phyloP scores from a whole-genome alignment of 2,888 invertebrate genomes.

The Mellilla xanthometata region DNA sequence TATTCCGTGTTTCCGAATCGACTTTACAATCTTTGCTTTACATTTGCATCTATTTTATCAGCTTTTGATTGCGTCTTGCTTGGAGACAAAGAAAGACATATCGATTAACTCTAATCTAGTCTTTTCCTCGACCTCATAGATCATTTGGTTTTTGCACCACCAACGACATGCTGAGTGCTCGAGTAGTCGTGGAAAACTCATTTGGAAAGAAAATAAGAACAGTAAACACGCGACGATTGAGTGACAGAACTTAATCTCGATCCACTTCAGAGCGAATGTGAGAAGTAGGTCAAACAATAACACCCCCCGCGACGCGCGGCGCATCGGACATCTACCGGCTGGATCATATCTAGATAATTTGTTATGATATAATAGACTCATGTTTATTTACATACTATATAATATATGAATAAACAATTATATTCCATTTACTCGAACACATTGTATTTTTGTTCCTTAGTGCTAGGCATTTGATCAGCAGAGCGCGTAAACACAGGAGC shows the following conservation, averaged over 20 bases:
- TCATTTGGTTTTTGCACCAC: not conserved
- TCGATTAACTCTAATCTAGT: not conserved
- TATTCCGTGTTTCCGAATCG: constrained; percentile 19
- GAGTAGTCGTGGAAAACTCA: constrained; percentile 5
- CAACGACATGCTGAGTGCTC: not conserved
- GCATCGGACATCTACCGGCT: constrained; percentile 27
- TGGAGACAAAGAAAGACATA: not conserved
- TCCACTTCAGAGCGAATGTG: constrained; percentile 28
- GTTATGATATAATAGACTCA: too few species aligned
- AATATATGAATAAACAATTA: too few species aligned
- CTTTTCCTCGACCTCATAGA: not conserved
- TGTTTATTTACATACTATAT: too few species aligned
- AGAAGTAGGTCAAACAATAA: constrained; percentile 54
- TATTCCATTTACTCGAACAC: too few species aligned
- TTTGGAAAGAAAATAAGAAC: constrained; percentile 20
- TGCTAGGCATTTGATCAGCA: too few species aligned
- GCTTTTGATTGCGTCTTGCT: not conserved
- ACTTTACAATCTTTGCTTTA: constrained; percentile 16
- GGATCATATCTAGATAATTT: constrained; percentile 40
- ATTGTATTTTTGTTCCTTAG: too few species aligned
- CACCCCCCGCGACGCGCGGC: constrained; percentile 34
- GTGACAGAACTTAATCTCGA: constrained; percentile 36
- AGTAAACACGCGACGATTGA: constrained; percentile 23
- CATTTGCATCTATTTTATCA: constrained; percentile 6
- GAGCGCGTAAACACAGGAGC: too few species aligned